These are phyloP conservation scores for Ctenochaetus hawaiiensis DNA, from an alignment of 2,797 vertebrate genomes.

Conservation along the genomic window DNA sequence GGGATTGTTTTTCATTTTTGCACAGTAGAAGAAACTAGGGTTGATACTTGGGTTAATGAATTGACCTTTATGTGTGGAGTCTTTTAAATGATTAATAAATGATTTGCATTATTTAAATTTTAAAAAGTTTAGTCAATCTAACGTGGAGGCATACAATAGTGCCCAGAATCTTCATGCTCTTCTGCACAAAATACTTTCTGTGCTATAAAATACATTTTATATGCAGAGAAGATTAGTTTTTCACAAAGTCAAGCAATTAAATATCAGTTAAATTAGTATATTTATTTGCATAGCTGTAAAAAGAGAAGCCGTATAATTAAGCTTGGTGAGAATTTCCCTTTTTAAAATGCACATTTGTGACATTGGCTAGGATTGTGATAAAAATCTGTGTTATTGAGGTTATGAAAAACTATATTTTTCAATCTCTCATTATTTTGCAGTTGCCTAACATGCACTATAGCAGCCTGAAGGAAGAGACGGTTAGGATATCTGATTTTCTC, in stretches of 20 bases:
- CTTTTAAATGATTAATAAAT: background rate
- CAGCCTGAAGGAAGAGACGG: background rate
- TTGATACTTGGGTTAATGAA: background rate
- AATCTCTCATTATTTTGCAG: background rate
- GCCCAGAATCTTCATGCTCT: background rate
- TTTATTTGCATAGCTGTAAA: too few relatives aligned
- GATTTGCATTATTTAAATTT: background rate
- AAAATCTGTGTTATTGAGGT: background rate
- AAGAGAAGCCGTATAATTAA: background rate
- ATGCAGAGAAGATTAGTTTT: background rate
- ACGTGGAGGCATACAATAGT: background rate
- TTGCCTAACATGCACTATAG: background rate
- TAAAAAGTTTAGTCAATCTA: background rate
- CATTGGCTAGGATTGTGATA: background rate
- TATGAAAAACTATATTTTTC: background rate
- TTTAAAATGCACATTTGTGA: background rate
- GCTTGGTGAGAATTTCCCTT: background rate
- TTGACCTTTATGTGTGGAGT: background rate
- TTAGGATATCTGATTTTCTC: background rate
- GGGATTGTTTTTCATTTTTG: too few relatives aligned
- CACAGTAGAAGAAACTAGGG: too few relatives aligned
- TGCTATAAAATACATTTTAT: background rate
- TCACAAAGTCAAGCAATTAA: background rate
- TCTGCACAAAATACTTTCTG: background rate
- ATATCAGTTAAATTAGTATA: background rate